Conservation (phyloP, 2,113 vertebrate genomes). For the Polypterus senegalus region DNA sequence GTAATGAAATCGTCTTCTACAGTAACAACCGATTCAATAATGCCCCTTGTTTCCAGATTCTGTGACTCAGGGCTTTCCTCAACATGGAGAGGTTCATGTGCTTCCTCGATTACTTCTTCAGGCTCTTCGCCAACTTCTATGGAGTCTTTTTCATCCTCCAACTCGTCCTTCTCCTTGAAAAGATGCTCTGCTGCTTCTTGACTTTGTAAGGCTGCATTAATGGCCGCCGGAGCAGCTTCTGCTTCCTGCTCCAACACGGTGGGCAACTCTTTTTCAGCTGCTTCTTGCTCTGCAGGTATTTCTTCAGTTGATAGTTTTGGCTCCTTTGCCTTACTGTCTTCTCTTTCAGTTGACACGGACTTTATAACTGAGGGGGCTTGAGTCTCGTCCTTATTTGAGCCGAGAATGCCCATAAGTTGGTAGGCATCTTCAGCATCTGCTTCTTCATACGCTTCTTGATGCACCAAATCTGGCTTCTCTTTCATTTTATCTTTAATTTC, state of each 20-base stretch:
- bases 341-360: constrained; percentile 49
- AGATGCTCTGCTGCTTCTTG: constrained; percentile 11
- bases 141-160: constrained; percentile 22
- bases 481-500: constrained; percentile 89
- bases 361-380: constrained; percentile 49
- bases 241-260: no score
- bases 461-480: constrained; percentile 75
- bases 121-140: constrained; percentile 39
- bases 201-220: no score
- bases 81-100: no score
- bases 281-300: constrained; percentile 6
- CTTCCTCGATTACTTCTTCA: constrained; percentile 33
- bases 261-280: not conserved
- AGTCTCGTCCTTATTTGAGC: constrained; percentile 46
- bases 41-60: constrained; percentile 52
- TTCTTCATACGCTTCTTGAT: constrained; percentile 82
- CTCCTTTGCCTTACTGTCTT: constrained; percentile 41
- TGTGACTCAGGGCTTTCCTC: no score
- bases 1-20: constrained; percentile 97
- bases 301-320: not conserved
- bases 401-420: constrained; percentile 52
- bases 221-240: no score
- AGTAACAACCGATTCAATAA: constrained; percentile 88
- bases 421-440: constrained; percentile 94
- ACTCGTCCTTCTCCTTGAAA: constrained; percentile 25